Base-by-base conservation (phyloP, 2,113 vertebrate species). In the Scatophagus argus region DNA sequence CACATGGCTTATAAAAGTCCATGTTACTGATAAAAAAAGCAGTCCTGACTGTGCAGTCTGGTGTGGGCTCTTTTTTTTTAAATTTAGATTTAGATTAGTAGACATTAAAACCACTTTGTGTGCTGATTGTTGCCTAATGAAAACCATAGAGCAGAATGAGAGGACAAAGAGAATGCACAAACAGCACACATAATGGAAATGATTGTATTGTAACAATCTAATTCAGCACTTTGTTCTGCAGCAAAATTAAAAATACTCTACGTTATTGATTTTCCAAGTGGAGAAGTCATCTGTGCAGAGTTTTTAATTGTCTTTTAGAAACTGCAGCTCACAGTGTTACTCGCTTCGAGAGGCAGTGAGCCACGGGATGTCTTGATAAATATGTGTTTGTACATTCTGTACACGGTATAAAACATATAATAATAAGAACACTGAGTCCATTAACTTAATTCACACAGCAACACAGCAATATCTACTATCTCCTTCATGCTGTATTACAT, bases 81-180 rank as follows among this genome's bases (percentile, higher is more conserved):
- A 27, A 75, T 82, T 78, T 81, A n/a, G n/a, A n/a, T n/a, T n/a
- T n/a, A n/a, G 44, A 81, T 87, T 67, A 77, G 61, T 32, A 16
- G 39, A 59, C 62, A 71, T 82, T 84, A 81, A 81, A 86, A 44
- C 31, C 17, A 44, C 39, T 75, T 73, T 25, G 21, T 60, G 56
- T 79, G 55, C 58, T 74, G 36, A 78, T 71, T 29, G 32, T 7
- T 32, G 27, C 13, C 31, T 55, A 62, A 64, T 67, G n/a, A 49
- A 76, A 68, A 51, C 31, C 6, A 46, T 10, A 31, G 49, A 44
- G 44, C 8, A 51, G 25, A 74, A 36, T 43, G n/a, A 56, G 69
- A 74, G 29, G 16, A 39, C 19, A 43, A 27, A n/a, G 55, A 23
- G 14, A 59, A 38, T 17, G 46, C 39, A 56, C 27, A 34, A 38